Base-by-base conservation (phyloP, 2,888 invertebrate genomes). In the Lasioglossum figueresi region DNA sequence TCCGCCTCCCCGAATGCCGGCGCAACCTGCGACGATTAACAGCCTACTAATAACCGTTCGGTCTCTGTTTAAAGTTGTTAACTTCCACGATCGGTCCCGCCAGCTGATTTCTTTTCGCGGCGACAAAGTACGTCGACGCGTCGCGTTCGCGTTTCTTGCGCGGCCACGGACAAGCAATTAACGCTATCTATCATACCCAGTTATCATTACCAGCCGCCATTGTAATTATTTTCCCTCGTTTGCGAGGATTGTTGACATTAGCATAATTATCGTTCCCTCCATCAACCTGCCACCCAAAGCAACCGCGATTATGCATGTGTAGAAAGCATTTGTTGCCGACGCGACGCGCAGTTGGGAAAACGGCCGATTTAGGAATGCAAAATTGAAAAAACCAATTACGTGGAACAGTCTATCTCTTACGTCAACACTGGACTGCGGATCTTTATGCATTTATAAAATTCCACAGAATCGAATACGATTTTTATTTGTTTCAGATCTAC, bases 1-100 rank as follows among this genome's bases (percentile, higher is more conserved):
- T 31, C 45, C 43, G 16, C 84, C 76, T 77, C 84, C n/a, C 72
- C 83, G 83, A 81, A 82, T n/a, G 34, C 83, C 63, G 76, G 76
- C 68, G 84, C 23, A 37, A 23, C n/a, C 37, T 66, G 74, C 77
- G 81, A 87, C 90, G 88, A 91, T 90, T 91, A 92, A 91, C 88
- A 88, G 76, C 83, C 75, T 90, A 88, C 92, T 87, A 86, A 92
- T 87, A 86, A 88, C 85, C 63, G 71, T 76, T 82, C 63, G 40
- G 34, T 66, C 43, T 34, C 52, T 23, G 52, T 52, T 43, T 37
- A 8, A 43, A 70, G 34, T 19, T 59, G 59, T 45, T 76, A 72
- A 81, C 59, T 81, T 16, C 56, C 23, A 31, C 14, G 56, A 63
- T 34, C 45, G 3, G 52, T 3, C 23, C 8, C 52, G 23, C 52